A percentile compares a stretch with the other conserved stretches of the same genome.
phyloP scores from a whole-genome alignment of 2,113 vertebrate genomes.

The Alligator mississippiensis region DNA sequence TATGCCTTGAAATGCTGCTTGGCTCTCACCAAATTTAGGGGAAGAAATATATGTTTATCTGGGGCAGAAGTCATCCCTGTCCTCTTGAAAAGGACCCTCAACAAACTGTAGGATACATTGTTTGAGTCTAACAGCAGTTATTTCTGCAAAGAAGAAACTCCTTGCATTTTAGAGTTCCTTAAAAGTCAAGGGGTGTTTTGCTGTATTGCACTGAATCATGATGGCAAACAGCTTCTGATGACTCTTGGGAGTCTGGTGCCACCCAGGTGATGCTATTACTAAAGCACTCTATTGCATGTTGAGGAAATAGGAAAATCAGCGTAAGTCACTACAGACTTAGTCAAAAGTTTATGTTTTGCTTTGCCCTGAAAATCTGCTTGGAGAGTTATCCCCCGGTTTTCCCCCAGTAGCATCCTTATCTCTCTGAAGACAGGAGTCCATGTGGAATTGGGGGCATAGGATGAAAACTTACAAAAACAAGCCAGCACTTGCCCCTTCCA shows the following conservation, averaged over 20 bases:
- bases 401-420: neutral
- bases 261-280: neutral
- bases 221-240: neutral
- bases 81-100: neutral
- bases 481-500: neutral
- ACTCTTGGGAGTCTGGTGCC: accelerated
- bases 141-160: neutral
- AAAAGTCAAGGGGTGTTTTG: neutral
- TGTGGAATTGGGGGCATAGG: neutral
- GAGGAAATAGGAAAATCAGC: neutral
- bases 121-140: neutral
- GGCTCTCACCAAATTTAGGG: accelerated
- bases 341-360: neutral
- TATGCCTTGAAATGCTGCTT: accelerated
- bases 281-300: neutral
- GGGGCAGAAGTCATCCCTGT: neutral
- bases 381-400: neutral
- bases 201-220: accelerated
- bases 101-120: accelerated
- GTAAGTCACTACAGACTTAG: neutral
- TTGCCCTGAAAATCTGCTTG: neutral
- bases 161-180: neutral
- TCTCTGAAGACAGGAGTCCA: neutral
- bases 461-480: neutral
- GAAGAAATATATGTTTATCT: neutral